Conservation (phyloP, 2,797 vertebrate species). For the Diplodus puntazzo region DNA sequence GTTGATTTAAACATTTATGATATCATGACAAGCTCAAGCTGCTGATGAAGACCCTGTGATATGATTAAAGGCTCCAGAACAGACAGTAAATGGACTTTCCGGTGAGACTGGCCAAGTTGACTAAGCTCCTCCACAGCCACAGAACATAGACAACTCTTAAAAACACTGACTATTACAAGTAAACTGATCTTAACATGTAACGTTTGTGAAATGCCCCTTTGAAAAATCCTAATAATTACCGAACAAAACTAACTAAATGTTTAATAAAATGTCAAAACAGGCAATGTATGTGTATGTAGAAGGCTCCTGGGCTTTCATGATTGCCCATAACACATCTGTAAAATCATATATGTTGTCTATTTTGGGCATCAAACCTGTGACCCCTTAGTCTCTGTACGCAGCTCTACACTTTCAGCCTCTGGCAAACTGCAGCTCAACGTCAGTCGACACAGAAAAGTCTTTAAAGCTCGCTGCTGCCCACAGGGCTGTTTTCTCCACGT, state of each 20-base stretch:
- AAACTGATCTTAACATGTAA: neutral
- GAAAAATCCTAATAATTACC: too few species aligned
- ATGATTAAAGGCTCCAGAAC: neutral
- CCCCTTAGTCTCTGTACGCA: neutral
- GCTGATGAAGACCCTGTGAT: too few species aligned
- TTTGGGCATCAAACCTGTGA: neutral
- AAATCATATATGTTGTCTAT: neutral
- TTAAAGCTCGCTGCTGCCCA: conserved; percentile 28
- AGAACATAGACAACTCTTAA: neutral
- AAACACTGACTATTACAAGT: neutral
- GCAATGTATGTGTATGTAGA: neutral
- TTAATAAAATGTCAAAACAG: neutral
- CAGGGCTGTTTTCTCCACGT: conserved; percentile 18
- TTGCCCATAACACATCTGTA: too few species aligned
- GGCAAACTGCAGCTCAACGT: conserved; percentile 14
- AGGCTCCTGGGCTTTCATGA: neutral
- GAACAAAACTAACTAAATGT: neutral
- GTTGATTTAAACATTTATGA: too few species aligned
- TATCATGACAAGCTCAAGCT: neutral
- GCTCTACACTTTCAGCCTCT: conserved; percentile 10
- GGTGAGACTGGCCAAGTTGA: too few species aligned
- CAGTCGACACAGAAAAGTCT: conserved; percentile 14
- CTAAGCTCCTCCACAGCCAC: neutral
- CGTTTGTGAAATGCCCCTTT: neutral
- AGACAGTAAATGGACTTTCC: neutral